A percentile compares a stretch with the other conserved stretches of the same genome.
phyloP scores from a whole-genome alignment of 2,797 vertebrate genomes.

The Echiichthys vipera region DNA sequence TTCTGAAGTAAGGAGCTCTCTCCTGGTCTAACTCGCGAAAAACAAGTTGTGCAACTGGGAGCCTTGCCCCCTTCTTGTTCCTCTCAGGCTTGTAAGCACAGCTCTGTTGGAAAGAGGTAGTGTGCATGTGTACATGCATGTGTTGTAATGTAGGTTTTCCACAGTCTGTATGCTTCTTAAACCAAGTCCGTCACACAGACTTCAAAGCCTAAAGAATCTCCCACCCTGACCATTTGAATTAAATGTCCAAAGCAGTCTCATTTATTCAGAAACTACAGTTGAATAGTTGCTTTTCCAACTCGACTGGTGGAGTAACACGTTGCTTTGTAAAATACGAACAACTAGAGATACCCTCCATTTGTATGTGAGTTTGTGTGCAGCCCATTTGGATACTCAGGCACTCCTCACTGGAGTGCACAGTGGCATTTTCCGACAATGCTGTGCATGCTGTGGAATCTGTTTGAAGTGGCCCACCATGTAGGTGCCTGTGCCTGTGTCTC shows the following conservation, averaged over 20 bases:
- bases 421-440: constrained; percentile 84
- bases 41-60: constrained; percentile 80
- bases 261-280: constrained; percentile 4
- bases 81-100: constrained; percentile 71
- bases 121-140: constrained; percentile 28
- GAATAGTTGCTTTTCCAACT: neutral
- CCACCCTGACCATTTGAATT: neutral
- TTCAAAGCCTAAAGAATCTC: neutral
- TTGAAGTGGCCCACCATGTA: constrained; percentile 86
- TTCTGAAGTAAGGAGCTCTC: constrained; percentile 71
- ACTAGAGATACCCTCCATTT: constrained; percentile 24
- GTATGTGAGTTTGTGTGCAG: constrained; percentile 40
- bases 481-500: constrained; percentile 52
- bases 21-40: constrained; percentile 64
- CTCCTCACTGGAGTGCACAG: constrained; percentile 74
- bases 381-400: constrained; percentile 64
- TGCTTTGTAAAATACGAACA: constrained; percentile 4
- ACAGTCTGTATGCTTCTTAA: constrained; percentile 12
- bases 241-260: constrained; percentile 2
- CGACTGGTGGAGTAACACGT: neutral
- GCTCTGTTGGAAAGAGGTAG: constrained; percentile 58
- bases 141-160: constrained; percentile 41
- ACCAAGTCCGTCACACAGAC: neutral
- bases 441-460: constrained; percentile 84
- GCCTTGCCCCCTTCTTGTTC: constrained; percentile 72